These are phyloP conservation scores for Leucoraja erinaceus DNA, from an alignment of 2,113 vertebrate genomes.

Conservation along the genomic window DNA sequence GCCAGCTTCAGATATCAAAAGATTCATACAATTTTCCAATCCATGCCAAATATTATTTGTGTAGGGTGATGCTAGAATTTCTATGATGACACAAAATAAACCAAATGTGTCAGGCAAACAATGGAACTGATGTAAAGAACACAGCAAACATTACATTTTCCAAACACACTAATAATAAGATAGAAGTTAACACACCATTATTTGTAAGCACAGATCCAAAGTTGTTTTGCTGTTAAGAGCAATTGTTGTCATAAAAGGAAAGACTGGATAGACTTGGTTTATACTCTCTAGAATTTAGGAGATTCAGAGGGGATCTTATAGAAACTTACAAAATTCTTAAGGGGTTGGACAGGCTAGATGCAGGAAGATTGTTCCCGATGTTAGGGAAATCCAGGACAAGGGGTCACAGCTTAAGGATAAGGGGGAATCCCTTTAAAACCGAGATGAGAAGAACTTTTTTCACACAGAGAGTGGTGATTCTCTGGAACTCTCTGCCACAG, in stretches of 20 bases:
- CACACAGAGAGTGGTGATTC: too few species aligned
- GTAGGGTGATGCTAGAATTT: background rate
- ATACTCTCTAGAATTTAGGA: too few species aligned
- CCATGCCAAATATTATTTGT: background rate
- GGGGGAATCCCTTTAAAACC: too few species aligned
- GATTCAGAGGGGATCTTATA: too few species aligned
- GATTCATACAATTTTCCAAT: background rate
- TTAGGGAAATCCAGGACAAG: too few species aligned
- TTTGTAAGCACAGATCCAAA: background rate
- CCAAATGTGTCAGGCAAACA: background rate
- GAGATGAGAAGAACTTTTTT: too few species aligned
- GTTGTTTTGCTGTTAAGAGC: background rate
- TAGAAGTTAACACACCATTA: background rate
- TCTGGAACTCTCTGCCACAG: too few species aligned
- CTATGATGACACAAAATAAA: background rate
- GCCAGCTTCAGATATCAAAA: background rate
- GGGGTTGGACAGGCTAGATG: too few species aligned
- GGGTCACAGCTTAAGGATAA: too few species aligned
- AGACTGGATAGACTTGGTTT: too few species aligned
- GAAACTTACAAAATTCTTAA: too few species aligned
- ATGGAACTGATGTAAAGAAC: background rate
- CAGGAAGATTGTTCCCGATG: too few species aligned
- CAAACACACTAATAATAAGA: background rate
- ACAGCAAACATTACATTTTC: background rate
- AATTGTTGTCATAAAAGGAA: background rate